A percentile compares a stretch with the other conserved stretches of the same genome.
Conservation (phyloP, 1,140 invertebrate species). For the Philaenus spumarius region DNA sequence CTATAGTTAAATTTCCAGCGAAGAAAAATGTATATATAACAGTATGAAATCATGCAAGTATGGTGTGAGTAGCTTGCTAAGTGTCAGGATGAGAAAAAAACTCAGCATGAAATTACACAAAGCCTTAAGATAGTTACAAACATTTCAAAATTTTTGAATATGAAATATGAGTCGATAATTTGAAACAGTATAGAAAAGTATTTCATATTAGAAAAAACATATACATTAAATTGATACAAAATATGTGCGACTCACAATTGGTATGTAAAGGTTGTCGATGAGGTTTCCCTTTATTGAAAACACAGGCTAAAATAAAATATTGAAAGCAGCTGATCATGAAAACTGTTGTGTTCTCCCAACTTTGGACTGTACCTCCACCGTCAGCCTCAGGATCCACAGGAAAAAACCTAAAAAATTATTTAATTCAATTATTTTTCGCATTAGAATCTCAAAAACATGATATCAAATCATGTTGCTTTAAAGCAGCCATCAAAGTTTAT, state of each 20-base stretch:
- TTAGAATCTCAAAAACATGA: no score
- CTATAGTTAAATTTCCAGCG: no score
- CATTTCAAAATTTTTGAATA: neutral
- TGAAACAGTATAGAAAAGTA: neutral
- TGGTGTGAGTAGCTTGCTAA: no score
- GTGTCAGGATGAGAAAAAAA: neutral
- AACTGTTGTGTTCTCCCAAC: constrained; percentile 70
- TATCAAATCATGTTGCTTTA: no score
- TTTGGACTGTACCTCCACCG: constrained; percentile 50
- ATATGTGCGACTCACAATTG: constrained; percentile 40
- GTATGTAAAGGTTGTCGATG: constrained; percentile 62
- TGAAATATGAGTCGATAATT: neutral
- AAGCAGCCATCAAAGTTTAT: no score
- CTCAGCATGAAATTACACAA: neutral
- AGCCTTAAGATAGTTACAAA: neutral
- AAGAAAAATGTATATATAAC: no score
- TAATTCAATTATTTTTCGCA: no score
- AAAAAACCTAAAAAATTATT: constrained; percentile 23
- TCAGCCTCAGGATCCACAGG: constrained; percentile 28
- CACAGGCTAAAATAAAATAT: constrained; percentile 82
- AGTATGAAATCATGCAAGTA: no score
- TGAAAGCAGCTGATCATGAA: constrained; percentile 82
- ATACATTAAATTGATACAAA: neutral
- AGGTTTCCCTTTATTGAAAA: constrained; percentile 78
- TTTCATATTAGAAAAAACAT: neutral